Conservation (phyloP, 1,140 invertebrate genomes). For the Drosophila sulfurigaster region DNA sequence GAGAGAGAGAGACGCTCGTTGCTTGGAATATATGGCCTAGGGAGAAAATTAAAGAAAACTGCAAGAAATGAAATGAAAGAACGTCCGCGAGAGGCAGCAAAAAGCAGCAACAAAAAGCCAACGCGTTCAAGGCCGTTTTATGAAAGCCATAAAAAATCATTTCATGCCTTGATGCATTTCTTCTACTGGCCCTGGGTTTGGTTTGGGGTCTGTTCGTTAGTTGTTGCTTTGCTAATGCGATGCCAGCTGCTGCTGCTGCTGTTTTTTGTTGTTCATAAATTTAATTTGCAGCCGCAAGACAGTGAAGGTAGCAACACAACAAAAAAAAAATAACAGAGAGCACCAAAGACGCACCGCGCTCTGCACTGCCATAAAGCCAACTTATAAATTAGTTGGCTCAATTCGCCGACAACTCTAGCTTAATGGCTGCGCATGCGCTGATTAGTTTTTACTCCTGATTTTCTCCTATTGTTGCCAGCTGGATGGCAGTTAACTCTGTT, state of each 20-base stretch:
- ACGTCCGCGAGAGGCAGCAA: constrained; percentile 36
- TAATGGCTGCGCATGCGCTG: constrained; percentile 51
- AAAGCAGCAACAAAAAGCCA: constrained; percentile 1
- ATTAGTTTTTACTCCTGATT: constrained; percentile 45
- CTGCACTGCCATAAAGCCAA: constrained; percentile 13
- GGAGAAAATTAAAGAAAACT: constrained; percentile 17
- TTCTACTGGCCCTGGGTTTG: constrained; percentile 53
- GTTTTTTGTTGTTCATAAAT: constrained; percentile 44
- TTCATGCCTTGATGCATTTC: constrained; percentile 83
- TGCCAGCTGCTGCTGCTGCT: constrained; percentile 24
- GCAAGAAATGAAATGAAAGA: constrained; percentile 47
- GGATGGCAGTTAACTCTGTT: constrained; percentile 23
- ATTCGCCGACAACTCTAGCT: constrained; percentile 24
- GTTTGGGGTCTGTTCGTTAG: constrained; percentile 22
- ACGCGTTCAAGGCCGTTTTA: constrained; percentile 78
- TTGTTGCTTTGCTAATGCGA: constrained; percentile 47
- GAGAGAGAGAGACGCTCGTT: not conserved
- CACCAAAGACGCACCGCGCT: constrained; percentile 4
- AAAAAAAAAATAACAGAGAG: not conserved
- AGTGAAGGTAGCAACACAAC: constrained; percentile 7
- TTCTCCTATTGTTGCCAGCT: constrained; percentile 40
- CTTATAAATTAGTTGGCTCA: constrained; percentile 45
- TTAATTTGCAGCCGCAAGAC: constrained; percentile 45
- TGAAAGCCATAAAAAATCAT: constrained; percentile 83
- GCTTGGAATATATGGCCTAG: not conserved